Percentiles rank a stretch among this genome's conserved stretches.
Conservation (phyloP, 2,888 invertebrate genomes). For the Ptilodon capucinus region DNA sequence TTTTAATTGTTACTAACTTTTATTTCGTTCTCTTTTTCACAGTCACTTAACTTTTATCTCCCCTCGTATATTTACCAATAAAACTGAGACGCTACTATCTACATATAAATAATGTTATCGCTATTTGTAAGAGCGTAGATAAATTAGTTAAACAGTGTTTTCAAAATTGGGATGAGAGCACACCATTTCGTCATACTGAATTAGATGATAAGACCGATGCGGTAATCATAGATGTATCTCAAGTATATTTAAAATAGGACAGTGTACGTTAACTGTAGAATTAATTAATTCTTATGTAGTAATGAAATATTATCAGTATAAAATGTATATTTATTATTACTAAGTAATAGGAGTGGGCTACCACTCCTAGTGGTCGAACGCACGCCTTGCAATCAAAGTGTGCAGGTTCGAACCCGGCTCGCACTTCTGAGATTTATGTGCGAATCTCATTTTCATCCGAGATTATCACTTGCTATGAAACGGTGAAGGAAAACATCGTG, state of each 20-base stretch:
- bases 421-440: too few species aligned
- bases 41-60: background rate
- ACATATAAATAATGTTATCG: conserved; percentile 27
- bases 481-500: too few species aligned
- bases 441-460: too few species aligned
- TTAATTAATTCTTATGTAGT: too few species aligned
- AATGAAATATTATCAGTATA: too few species aligned
- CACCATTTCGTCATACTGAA: conserved; percentile 19
- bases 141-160: conserved; percentile 22
- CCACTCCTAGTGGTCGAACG: too few species aligned
- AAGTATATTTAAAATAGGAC: background rate
- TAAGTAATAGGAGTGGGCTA: too few species aligned
- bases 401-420: too few species aligned
- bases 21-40: background rate
- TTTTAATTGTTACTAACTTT: background rate
- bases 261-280: too few species aligned
- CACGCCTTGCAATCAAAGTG: too few species aligned
- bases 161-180: conserved; percentile 23
- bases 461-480: too few species aligned
- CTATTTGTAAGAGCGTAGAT: conserved; percentile 13
- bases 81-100: conserved; percentile 15
- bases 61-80: conserved; percentile 8
- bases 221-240: background rate
- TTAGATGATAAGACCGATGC: conserved; percentile 20
- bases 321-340: too few species aligned